phyloP scores from a whole-genome alignment of 2,888 invertebrate genomes.

The Tholera decimalis region DNA sequence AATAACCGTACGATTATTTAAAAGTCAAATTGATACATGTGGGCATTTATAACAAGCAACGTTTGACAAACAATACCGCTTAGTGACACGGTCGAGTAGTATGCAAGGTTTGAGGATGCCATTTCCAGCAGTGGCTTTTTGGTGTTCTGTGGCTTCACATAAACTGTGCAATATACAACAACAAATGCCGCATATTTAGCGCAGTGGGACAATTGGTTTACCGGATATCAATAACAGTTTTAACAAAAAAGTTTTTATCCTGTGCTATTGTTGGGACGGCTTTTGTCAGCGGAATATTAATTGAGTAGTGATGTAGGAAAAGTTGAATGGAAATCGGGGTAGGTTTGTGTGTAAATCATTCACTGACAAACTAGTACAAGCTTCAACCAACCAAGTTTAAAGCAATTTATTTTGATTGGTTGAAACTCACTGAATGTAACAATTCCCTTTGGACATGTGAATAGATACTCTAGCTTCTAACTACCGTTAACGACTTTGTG shows the following conservation, averaged over 20 bases:
- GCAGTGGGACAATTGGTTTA: slow-evolving; percentile 13
- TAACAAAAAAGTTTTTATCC: slow-evolving; percentile 5
- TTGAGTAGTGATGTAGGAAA: slow-evolving; percentile 17
- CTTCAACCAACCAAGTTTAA: too few relatives aligned
- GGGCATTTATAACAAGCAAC: too few relatives aligned
- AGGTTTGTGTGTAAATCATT: slow-evolving; percentile 4
- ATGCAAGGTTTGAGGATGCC: too few relatives aligned
- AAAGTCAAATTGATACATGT: too few relatives aligned
- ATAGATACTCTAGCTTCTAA: background rate
- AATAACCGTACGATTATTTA: too few relatives aligned
- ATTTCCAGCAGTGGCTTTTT: too few relatives aligned
- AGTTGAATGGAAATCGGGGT: slow-evolving; percentile 11
- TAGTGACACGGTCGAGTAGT: too few relatives aligned
- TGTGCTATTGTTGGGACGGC: slow-evolving; percentile 24
- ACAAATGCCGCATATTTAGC: slow-evolving; percentile 8
- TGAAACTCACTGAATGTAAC: background rate
- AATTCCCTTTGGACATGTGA: background rate
- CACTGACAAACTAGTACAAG: too few relatives aligned
- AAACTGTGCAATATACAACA: slow-evolving; percentile 1
- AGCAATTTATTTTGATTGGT: slow-evolving; percentile 1
- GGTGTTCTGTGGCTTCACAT: background rate
- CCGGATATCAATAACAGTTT: slow-evolving; percentile 28
- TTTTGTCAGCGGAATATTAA: slow-evolving; percentile 36
- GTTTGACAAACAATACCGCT: too few relatives aligned
- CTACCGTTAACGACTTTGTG: too few relatives aligned